Evolutionary conservation across 2,888 invertebrate species (phyloP).

Genomic region (Andrena flavipes): DNA sequence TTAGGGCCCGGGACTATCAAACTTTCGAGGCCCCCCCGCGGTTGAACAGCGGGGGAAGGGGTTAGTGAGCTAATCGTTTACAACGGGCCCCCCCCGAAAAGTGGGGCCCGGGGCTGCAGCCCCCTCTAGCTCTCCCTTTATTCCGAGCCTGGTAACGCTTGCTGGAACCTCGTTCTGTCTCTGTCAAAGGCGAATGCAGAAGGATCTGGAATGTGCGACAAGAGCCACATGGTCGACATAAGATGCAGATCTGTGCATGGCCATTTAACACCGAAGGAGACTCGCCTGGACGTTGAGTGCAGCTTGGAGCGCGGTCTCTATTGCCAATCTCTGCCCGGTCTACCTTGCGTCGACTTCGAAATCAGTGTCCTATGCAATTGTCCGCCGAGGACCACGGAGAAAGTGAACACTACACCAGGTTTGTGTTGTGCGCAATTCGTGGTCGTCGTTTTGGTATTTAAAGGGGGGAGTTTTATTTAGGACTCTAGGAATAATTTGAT

Average conservation of each 20-base stretch:
- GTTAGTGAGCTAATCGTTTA: too few relatives aligned
- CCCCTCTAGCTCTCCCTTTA: too few relatives aligned
- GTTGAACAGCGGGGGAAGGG: too few relatives aligned
- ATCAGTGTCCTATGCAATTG: slow-evolving; percentile 91
- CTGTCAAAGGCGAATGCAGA: slow-evolving; percentile 82
- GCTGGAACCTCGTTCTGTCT: too few relatives aligned
- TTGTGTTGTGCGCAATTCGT: not conserved
- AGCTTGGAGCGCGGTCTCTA: slow-evolving; percentile 90
- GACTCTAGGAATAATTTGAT: too few relatives aligned
- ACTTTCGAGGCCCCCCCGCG: too few relatives aligned
- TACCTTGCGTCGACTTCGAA: slow-evolving; percentile 92
- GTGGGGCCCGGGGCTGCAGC: too few relatives aligned
- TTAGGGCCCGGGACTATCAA: too few relatives aligned
- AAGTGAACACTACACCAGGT: slow-evolving; percentile 11
- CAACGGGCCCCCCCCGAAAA: too few relatives aligned
- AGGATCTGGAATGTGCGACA: slow-evolving; percentile 87
- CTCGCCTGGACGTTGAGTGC: slow-evolving; percentile 91
- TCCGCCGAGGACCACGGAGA: slow-evolving; percentile 60
- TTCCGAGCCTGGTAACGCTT: too few relatives aligned
- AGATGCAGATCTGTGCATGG: slow-evolving; percentile 90
- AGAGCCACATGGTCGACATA: slow-evolving; percentile 89
- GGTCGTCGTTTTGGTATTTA: not conserved
- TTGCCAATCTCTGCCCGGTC: slow-evolving; percentile 86
- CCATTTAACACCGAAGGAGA: slow-evolving; percentile 88
- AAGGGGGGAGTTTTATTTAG: not conserved